These are phyloP conservation scores for Camptogramma bilineatum DNA, from an alignment of 2,888 invertebrate species.

Conservation along the genomic window DNA sequence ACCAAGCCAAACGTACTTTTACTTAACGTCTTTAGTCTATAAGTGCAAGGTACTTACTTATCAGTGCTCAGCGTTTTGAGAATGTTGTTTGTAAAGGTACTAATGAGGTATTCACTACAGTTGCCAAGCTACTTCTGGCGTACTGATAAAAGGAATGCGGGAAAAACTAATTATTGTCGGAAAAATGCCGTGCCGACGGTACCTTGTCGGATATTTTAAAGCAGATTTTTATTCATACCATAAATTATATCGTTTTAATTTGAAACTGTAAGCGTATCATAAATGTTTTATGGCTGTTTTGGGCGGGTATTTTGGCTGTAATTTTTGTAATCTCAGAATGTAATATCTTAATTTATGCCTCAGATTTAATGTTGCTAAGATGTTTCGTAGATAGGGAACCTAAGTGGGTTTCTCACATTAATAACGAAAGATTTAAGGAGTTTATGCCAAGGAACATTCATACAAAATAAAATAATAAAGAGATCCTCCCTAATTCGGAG, in stretches of 20 bases:
- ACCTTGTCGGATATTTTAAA: constrained; percentile 48
- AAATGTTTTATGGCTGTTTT: constrained; percentile 44
- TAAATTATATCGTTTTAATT: constrained; percentile 46
- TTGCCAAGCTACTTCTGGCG: constrained; percentile 27
- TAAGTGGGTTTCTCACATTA: not conserved
- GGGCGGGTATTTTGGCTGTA: constrained; percentile 38
- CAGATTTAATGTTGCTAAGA: constrained; percentile 13
- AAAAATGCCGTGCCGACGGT: constrained; percentile 48
- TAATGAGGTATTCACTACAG: constrained; percentile 13
- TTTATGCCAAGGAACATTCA: not conserved
- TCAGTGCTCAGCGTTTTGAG: not conserved
- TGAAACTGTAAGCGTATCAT: constrained; percentile 42
- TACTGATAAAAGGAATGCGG: constrained; percentile 44
- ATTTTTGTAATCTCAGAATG: constrained; percentile 32
- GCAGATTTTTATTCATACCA: constrained; percentile 47
- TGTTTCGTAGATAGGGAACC: constrained; percentile 7
- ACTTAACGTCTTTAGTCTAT: not conserved
- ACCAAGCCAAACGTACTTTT: not conserved
- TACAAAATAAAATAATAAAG: too few species aligned
- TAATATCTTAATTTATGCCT: constrained; percentile 27
- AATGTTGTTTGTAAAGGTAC: constrained; percentile 3
- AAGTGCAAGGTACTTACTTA: not conserved
- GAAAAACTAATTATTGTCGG: constrained; percentile 52
- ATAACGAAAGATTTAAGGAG: not conserved
- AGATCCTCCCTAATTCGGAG: too few species aligned